A percentile compares a stretch with the other conserved stretches of the same genome.
These are phyloP conservation scores for Drosophila eugracilis DNA, from an alignment of 1,140 invertebrate genomes.

Conservation along the genomic window DNA sequence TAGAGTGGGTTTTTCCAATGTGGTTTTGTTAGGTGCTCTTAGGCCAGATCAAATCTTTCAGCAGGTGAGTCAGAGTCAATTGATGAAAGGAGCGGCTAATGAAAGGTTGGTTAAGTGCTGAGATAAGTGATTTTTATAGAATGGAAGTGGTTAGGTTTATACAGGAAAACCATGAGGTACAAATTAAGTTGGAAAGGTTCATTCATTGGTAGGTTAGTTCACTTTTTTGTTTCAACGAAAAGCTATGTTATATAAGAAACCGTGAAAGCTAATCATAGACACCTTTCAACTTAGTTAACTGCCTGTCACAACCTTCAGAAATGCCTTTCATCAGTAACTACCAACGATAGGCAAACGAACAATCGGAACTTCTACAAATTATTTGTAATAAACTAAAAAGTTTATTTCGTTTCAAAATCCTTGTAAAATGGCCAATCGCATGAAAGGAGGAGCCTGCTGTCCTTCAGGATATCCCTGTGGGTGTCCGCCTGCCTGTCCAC, in stretches of 20 bases:
- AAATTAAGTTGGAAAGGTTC: too few species aligned
- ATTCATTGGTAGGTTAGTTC: too few species aligned
- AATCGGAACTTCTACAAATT: conserved; percentile 7
- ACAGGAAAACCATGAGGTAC: background rate
- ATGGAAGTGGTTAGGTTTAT: background rate
- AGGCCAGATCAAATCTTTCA: conserved; percentile 19
- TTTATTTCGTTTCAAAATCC: conserved; percentile 7
- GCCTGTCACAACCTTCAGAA: background rate
- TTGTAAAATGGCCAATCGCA: conserved; percentile 31
- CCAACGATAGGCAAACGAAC: background rate
- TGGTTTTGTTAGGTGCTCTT: background rate
- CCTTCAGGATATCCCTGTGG: background rate
- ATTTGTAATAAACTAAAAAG: conserved; percentile 15
- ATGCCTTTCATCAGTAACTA: background rate
- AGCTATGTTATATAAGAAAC: too few species aligned
- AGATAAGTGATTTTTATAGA: conserved; percentile 10
- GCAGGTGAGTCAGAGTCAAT: conserved; percentile 36
- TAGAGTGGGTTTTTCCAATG: conserved; percentile 15
- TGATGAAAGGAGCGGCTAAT: conserved; percentile 31
- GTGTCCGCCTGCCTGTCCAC: background rate
- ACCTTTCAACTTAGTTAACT: background rate
- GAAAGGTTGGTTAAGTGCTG: conserved; percentile 11
- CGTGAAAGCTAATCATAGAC: too few species aligned
- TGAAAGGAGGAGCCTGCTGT: conserved; percentile 16
- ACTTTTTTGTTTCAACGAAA: too few species aligned